phyloP scores from a whole-genome alignment of 1,140 invertebrate genomes.

The Caerostris extrusa region DNA sequence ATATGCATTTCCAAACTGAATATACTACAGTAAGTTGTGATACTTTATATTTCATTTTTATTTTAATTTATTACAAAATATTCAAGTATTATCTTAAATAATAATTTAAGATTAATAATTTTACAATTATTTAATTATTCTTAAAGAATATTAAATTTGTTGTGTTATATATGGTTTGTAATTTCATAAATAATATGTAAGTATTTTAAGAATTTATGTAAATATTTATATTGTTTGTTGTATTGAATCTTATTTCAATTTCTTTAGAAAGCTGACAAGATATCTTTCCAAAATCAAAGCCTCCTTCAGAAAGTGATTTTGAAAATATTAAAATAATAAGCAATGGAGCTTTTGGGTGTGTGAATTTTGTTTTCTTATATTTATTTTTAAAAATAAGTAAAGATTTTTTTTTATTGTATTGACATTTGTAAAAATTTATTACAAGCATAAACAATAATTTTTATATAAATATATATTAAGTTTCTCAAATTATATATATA shows the following conservation, averaged over 20 bases:
- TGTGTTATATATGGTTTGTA: not conserved
- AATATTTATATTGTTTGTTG: not conserved
- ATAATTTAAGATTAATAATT: too few relatives aligned
- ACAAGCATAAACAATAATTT: too few relatives aligned
- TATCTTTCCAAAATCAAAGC: constrained; percentile 79
- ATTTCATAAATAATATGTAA: not conserved
- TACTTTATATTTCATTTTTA: not conserved
- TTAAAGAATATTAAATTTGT: not conserved
- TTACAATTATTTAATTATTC: too few relatives aligned
- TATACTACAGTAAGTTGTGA: constrained; percentile 23
- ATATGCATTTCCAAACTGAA: constrained; percentile 47
- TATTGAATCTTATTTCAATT: not conserved
- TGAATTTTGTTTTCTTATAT: not conserved
- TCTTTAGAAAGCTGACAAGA: constrained; percentile 61
- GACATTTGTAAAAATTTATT: too few relatives aligned
- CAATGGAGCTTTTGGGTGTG: constrained; percentile 89
- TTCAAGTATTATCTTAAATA: too few relatives aligned
- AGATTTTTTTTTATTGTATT: too few relatives aligned
- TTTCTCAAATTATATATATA: too few relatives aligned
- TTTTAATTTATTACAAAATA: too few relatives aligned
- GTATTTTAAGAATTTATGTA: not conserved
- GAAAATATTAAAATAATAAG: constrained; percentile 98
- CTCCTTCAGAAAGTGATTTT: constrained; percentile 96
- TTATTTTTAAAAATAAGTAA: too few relatives aligned
- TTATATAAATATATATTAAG: too few relatives aligned